Evolutionary conservation across 2,888 invertebrate genomes (phyloP).

Genomic region (Trissoscelio sp.): DNA sequence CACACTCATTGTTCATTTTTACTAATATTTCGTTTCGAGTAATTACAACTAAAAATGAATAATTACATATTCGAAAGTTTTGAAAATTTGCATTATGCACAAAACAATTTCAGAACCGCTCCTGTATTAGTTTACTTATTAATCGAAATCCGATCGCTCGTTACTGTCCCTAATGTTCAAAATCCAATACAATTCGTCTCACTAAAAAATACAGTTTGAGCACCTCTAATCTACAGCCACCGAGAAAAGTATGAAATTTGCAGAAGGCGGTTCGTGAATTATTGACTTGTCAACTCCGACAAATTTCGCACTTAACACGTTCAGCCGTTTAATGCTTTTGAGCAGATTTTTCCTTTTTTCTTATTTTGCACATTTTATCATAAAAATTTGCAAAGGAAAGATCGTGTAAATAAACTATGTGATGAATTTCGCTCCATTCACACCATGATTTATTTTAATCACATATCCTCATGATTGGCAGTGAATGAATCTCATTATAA

Average conservation of each 20-base stretch:
- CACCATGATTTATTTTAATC: slow-evolving; percentile 39
- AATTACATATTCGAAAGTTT: slow-evolving; percentile 29
- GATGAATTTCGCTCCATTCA: slow-evolving; percentile 24
- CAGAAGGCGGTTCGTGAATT: slow-evolving; percentile 42
- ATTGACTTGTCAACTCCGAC: slow-evolving; percentile 46
- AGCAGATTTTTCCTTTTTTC: slow-evolving; percentile 58
- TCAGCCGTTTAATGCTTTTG: slow-evolving; percentile 60
- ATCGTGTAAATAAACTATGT: slow-evolving; percentile 18
- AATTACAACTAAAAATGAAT: slow-evolving; percentile 7
- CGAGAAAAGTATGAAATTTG: slow-evolving; percentile 66
- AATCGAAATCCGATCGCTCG: too few relatives aligned
- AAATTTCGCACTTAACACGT: slow-evolving; percentile 61
- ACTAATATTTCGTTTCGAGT: neutral
- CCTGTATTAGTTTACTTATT: slow-evolving; percentile 41
- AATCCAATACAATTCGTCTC: slow-evolving; percentile 54
- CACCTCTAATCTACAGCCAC: slow-evolving; percentile 65
- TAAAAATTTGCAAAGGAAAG: slow-evolving; percentile 27
- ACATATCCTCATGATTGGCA: slow-evolving; percentile 62
- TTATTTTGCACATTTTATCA: neutral
- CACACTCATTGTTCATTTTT: slow-evolving; percentile 25
- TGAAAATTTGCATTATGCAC: neutral
- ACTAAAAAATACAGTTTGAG: slow-evolving; percentile 61
- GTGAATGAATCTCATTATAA: slow-evolving; percentile 65
- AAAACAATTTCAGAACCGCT: slow-evolving; percentile 42
- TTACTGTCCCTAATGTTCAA: slow-evolving; percentile 19